A percentile compares a stretch with the other conserved stretches of the same genome.
These are phyloP conservation scores for Phyllostomus hastatus DNA, from an alignment of 2,113 vertebrate genomes.

Conservation along the genomic window DNA sequence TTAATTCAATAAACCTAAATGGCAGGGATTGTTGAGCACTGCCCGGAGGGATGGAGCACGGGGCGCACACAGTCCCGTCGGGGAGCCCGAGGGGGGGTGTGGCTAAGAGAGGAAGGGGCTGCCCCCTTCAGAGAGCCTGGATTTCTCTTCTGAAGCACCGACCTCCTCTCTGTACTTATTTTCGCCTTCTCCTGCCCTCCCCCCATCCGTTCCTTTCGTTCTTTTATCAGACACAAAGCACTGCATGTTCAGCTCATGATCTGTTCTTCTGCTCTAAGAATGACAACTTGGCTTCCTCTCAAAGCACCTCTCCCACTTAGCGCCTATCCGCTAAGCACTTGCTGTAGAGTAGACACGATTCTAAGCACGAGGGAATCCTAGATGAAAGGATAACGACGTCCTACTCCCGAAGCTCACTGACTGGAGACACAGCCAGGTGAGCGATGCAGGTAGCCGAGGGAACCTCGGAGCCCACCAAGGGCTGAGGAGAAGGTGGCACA, in stretches of 20 bases:
- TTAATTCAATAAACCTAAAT: constrained; percentile 84
- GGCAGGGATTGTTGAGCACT: constrained; percentile 56
- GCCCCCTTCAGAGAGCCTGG: background rate
- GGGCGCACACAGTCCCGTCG: background rate
- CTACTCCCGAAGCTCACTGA: background rate
- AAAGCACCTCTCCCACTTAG: background rate
- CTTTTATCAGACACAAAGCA: background rate
- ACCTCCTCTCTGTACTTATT: background rate
- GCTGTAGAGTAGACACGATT: background rate
- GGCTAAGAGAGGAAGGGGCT: background rate
- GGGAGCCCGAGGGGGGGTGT: background rate
- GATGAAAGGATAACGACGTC: background rate
- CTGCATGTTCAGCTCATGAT: no score
- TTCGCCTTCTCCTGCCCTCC: background rate
- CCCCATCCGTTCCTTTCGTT: background rate
- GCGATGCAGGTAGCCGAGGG: background rate
- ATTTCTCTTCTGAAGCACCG: background rate
- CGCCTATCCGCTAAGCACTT: background rate
- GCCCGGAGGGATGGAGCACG: background rate
- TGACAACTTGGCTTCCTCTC: background rate
- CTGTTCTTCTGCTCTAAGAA: background rate
- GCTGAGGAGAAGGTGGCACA: background rate
- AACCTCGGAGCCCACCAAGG: background rate
- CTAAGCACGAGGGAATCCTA: background rate
- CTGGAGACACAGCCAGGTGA: background rate